These are phyloP conservation scores for Tiliacea aurago DNA, from an alignment of 2,888 invertebrate genomes.

Conservation along the genomic window DNA sequence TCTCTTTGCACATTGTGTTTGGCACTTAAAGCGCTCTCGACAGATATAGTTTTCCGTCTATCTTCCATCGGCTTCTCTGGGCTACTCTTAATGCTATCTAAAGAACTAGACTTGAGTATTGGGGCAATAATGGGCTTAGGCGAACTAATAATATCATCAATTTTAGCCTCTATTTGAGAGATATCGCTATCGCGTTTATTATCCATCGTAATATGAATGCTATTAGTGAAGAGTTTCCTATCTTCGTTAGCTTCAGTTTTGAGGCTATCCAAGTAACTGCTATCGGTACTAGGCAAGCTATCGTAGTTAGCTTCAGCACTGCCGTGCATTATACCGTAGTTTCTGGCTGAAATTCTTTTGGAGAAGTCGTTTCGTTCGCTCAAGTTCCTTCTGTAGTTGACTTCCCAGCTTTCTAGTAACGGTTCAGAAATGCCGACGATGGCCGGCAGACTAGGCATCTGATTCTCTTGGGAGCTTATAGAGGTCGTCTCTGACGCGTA, in stretches of 20 bases:
- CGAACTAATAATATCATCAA: constrained; percentile 89
- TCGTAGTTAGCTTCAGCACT: constrained; percentile 84
- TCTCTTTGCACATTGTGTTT: constrained; percentile 74
- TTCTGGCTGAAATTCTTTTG: constrained; percentile 85
- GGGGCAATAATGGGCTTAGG: constrained; percentile 88
- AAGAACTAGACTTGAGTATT: constrained; percentile 89
- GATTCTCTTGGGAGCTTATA: constrained; percentile 87
- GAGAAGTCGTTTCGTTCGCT: constrained; percentile 83
- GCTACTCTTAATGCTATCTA: constrained; percentile 91
- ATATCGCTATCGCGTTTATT: constrained; percentile 88
- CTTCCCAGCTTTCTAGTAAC: constrained; percentile 88
- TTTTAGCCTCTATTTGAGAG: constrained; percentile 90
- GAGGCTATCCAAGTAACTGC: constrained; percentile 87
- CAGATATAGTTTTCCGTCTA: constrained; percentile 88
- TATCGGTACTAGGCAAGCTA: constrained; percentile 87
- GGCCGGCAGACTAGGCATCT: constrained; percentile 89
- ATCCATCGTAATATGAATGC: constrained; percentile 83
- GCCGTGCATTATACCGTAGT: constrained; percentile 80
- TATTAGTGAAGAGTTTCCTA: constrained; percentile 84
- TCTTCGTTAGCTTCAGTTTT: constrained; percentile 85
- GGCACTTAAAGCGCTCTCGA: constrained; percentile 85
- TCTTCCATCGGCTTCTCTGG: constrained; percentile 87
- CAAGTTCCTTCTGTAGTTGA: constrained; percentile 87
- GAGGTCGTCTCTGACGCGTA: constrained; percentile 89
- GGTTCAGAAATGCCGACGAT: constrained; percentile 89